Evolutionary conservation across 1,140 invertebrate species (phyloP), one percentile per base, ranked within the genome.

Genomic region (Zaprionus africanus): DNA sequence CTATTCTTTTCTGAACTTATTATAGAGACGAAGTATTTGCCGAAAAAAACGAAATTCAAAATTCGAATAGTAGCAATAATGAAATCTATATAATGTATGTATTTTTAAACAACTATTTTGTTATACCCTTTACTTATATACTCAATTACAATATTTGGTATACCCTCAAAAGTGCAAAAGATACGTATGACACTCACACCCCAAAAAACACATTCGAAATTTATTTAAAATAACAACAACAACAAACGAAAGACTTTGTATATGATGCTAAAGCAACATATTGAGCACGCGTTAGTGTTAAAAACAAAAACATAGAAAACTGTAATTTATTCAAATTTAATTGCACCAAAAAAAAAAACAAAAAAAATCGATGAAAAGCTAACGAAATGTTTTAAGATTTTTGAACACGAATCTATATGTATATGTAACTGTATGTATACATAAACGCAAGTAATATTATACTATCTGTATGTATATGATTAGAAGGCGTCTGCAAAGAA

Each of bases 251-350:
- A 88, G 85, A 88, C 85, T 88, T 90, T 90, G 82, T 90, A 84
- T 84, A 88, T 88, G 84, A 84, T 88, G 85, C 84, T 88, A 88
- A 78, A 69, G 46, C 46, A 51, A 51, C 46, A 51, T 76, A 71
- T 84, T 78, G 70, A 78, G 71, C 59, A 54, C 87, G 73, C 68
- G 64, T 79, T 82, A 80, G 80, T 80, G 69, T 86, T 74, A 67
- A 80, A 66, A 86, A 73, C 43, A 78, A 58, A 61, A 34, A 3
- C 31, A 61, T 38, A 60, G 49, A 63, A 62, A 87, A 60, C 64
- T 87, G 84, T 88, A 87, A 81, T 84, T 90, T 87, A 87, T 84
- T 88, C 68, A 88, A 88, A 88, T 84, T 88, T 81, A 90, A 78
- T 79, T 81, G 84, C 84, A 88, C 85, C 81, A 88, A 90, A 88